phyloP scores from a whole-genome alignment of 1,140 invertebrate species.

The Sinella curviseta region DNA sequence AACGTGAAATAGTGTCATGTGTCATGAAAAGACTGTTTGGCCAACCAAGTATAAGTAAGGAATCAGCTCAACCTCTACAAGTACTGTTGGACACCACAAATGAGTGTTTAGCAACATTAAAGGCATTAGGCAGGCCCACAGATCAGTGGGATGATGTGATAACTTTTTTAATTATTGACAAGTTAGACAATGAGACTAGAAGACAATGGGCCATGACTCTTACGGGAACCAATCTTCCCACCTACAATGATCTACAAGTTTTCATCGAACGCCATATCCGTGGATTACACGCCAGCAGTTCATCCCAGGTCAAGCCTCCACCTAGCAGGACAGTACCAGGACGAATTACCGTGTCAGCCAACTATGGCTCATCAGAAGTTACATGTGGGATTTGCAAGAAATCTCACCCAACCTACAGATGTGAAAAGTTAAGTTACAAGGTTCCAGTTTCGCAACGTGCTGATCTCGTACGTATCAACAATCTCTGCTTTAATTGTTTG shows the following conservation, averaged over 20 bases:
- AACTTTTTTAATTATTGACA: conserved; percentile 19
- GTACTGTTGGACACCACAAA: too few relatives aligned
- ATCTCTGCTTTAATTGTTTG: not conserved
- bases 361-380: not conserved
- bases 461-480: not conserved
- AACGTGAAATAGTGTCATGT: conserved; percentile 16
- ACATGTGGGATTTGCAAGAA: not conserved
- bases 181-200: conserved; percentile 31
- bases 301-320: not conserved
- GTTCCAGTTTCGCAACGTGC: not conserved
- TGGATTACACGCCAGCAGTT: not conserved
- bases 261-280: not conserved
- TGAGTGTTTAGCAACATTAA: conserved; percentile 25
- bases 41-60: not conserved
- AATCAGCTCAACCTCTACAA: not conserved
- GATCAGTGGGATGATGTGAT: conserved; percentile 29
- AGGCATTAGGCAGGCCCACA: not conserved
- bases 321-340: too few relatives aligned
- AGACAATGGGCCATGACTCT: not conserved
- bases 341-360: not conserved
- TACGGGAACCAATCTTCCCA: not conserved
- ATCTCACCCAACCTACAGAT: not conserved
- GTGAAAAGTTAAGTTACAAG: not conserved
- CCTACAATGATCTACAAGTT: not conserved
- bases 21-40: not conserved